phyloP scores from a whole-genome alignment of 2,888 invertebrate species.

The Zele albiditarsus region DNA sequence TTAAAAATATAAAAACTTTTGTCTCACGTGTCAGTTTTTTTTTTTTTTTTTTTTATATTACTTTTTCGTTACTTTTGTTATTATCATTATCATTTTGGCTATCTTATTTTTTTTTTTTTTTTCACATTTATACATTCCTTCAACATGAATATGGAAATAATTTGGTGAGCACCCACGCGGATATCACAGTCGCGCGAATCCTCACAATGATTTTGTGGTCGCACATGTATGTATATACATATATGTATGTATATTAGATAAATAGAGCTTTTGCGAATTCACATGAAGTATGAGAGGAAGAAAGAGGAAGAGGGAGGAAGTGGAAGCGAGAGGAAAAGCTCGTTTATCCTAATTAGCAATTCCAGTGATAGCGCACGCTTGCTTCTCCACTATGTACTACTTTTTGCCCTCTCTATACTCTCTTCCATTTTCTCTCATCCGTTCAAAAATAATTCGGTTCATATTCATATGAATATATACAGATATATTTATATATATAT shows the following conservation, averaged over 20 bases:
- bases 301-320: background rate
- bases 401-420: slow-evolving; percentile 9
- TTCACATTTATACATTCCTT: slow-evolving; percentile 12
- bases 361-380: slow-evolving; percentile 39
- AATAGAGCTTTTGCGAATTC: background rate
- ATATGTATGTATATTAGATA: background rate
- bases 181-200: slow-evolving; percentile 45
- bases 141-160: slow-evolving; percentile 48
- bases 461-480: background rate
- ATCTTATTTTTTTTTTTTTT: slow-evolving; percentile 4
- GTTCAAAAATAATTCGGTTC: slow-evolving; percentile 39
- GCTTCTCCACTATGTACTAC: slow-evolving; percentile 3
- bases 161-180: slow-evolving; percentile 28
- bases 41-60: slow-evolving; percentile 16
- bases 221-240: slow-evolving; percentile 22
- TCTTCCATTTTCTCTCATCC: slow-evolving; percentile 22
- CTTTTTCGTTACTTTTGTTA: slow-evolving; percentile 1
- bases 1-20: too few relatives aligned
- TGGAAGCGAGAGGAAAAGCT: slow-evolving; percentile 13
- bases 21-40: too few relatives aligned
- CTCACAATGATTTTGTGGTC: slow-evolving; percentile 43
- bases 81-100: background rate
- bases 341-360: slow-evolving; percentile 48
- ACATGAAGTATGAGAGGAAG: background rate
- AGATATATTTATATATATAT: background rate